A percentile compares a stretch with the other conserved stretches of the same genome.
These are phyloP conservation scores for Agrilus planipennis DNA, from an alignment of 1,140 invertebrate species.

Conservation along the genomic window DNA sequence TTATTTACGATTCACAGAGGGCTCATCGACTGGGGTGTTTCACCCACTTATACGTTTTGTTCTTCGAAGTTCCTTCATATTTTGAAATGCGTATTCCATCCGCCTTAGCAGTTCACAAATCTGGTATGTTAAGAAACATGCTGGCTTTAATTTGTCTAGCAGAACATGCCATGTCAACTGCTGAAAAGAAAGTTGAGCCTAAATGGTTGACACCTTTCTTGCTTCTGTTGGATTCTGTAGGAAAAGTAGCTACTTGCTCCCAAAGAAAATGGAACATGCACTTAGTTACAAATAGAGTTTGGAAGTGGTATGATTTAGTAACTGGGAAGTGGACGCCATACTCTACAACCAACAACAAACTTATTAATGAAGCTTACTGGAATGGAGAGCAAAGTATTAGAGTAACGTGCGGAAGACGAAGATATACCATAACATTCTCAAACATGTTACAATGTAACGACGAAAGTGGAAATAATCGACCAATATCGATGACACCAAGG, in stretches of 20 bases:
- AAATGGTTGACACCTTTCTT: constrained; percentile 74
- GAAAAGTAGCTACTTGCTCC: constrained; percentile 64
- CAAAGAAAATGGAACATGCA: constrained; percentile 60
- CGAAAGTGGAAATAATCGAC: constrained; percentile 71
- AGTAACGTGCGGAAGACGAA: constrained; percentile 60
- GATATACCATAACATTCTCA: constrained; percentile 70
- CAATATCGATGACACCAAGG: constrained; percentile 63
- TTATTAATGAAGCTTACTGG: constrained; percentile 76
- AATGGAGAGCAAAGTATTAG: constrained; percentile 59
- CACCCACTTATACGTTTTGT: constrained; percentile 59
- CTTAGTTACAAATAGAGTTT: constrained; percentile 50
- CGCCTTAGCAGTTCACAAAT: constrained; percentile 43
- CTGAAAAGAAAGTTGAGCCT: constrained; percentile 35
- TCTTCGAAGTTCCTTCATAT: constrained; percentile 59
- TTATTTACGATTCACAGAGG: constrained; percentile 13
- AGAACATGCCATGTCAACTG: constrained; percentile 32
- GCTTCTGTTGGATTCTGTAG: constrained; percentile 67
- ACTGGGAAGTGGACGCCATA: constrained; percentile 74
- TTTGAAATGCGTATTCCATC: constrained; percentile 60
- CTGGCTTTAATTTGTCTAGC: constrained; percentile 40
- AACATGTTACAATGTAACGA: constrained; percentile 76
- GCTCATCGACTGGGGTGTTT: constrained; percentile 25
- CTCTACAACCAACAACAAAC: constrained; percentile 59
- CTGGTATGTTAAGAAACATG: constrained; percentile 42
- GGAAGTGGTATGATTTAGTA: constrained; percentile 82